Conservation (phyloP, 2,797 vertebrate genomes). For the Rhynchonycteris naso region DNA sequence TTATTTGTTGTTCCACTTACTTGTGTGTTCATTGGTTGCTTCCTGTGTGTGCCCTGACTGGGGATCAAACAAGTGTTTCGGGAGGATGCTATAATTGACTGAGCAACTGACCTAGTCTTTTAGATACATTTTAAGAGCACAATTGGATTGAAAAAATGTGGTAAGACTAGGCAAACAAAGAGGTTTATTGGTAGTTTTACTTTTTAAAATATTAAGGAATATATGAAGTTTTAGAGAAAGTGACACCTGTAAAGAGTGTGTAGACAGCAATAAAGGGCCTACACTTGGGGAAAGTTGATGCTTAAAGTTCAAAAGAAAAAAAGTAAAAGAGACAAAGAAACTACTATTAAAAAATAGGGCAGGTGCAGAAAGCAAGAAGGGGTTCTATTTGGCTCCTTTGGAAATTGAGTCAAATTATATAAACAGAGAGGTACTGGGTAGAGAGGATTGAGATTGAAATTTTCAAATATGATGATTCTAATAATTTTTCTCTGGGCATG, state of each 20-base stretch:
- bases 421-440: not conserved
- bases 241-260: not conserved
- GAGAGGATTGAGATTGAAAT: not conserved
- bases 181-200: not conserved
- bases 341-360: not conserved
- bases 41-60: too few relatives aligned
- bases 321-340: not conserved
- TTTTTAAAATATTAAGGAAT: not conserved
- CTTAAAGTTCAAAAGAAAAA: not conserved
- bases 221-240: not conserved
- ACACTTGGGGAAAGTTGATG: not conserved
- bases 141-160: not conserved
- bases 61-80: too few relatives aligned
- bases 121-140: not conserved
- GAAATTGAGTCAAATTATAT: not conserved
- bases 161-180: not conserved
- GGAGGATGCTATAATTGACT: too few relatives aligned
- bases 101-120: too few relatives aligned
- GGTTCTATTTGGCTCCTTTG: not conserved
- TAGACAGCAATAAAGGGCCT: not conserved
- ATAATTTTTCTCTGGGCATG: not conserved
- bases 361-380: not conserved
- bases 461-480: conserved; percentile 29
- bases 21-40: too few relatives aligned
- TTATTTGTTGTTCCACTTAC: too few relatives aligned